Conservation (phyloP, 2,888 invertebrate species). For the Eupithecia pulchellata region DNA sequence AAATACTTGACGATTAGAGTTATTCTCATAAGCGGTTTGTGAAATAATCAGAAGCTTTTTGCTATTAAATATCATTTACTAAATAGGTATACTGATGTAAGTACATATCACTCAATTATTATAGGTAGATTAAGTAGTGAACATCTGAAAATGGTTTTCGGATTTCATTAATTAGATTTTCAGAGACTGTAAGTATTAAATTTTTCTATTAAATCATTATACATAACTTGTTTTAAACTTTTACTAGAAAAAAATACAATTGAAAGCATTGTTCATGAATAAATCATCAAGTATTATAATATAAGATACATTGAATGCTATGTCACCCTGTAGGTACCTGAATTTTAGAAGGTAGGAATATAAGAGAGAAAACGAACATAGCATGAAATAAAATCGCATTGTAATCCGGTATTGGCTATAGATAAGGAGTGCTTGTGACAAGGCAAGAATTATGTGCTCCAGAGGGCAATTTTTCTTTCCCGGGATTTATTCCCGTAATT, state of each 20-base stretch:
- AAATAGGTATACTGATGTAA: too few relatives aligned
- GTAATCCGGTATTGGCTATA: constrained; percentile 85
- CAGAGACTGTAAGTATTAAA: too few relatives aligned
- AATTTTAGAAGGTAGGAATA: constrained; percentile 35
- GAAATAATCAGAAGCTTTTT: not conserved
- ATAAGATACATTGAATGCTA: too few relatives aligned
- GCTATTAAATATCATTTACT: not conserved
- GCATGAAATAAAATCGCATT: constrained; percentile 84
- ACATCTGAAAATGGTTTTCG: not conserved
- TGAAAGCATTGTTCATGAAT: too few relatives aligned
- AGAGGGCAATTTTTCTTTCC: constrained; percentile 85
- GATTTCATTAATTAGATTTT: too few relatives aligned
- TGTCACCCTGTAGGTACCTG: constrained; percentile 19
- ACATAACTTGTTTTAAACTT: too few relatives aligned
- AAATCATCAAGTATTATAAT: too few relatives aligned
- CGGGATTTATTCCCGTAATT: constrained; percentile 85
- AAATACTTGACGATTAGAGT: not conserved
- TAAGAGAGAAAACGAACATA: constrained; percentile 64
- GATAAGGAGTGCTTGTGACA: constrained; percentile 85
- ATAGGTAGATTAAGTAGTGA: not conserved
- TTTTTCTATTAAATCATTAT: too few relatives aligned
- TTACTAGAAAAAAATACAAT: too few relatives aligned
- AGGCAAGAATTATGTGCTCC: constrained; percentile 86
- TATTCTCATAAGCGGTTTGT: not conserved
- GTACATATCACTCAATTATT: not conserved